phyloP scores from a whole-genome alignment of 1,140 invertebrate genomes.

The Penaeus vannamei region DNA sequence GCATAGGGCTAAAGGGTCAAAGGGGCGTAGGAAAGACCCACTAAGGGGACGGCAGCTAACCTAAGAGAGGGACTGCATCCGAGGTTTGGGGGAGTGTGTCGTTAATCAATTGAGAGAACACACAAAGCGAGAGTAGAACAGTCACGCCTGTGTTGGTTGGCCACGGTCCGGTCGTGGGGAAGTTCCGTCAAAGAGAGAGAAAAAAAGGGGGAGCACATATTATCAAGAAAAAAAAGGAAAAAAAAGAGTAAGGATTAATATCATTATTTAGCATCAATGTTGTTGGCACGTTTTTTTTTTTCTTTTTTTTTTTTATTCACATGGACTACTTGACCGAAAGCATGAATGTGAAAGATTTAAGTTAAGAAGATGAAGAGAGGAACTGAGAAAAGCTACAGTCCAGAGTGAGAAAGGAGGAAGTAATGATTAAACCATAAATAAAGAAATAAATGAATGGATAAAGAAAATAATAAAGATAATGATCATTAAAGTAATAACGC shows the following conservation, averaged over 20 bases:
- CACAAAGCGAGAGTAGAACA: conserved; percentile 82
- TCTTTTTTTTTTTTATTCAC: background rate
- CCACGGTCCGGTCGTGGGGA: conserved; percentile 53
- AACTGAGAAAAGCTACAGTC: background rate
- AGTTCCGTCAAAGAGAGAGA: conserved; percentile 47
- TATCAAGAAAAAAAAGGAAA: background rate
- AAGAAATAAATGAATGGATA: background rate
- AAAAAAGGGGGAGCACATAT: conserved; percentile 27
- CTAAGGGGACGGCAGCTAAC: conserved; percentile 72
- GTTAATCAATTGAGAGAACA: conserved; percentile 82
- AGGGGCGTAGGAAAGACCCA: conserved; percentile 42
- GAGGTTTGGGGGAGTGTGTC: conserved; percentile 81
- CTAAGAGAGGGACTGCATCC: conserved; percentile 81
- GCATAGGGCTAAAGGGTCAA: background rate
- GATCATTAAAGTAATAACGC: conserved; percentile 5
- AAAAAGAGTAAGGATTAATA: conserved; percentile 13
- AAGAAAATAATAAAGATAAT: background rate
- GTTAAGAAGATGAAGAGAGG: conserved; percentile 2
- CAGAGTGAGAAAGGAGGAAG: background rate
- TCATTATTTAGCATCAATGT: background rate
- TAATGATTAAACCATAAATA: conserved; percentile 24
- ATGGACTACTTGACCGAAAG: conserved; percentile 66
- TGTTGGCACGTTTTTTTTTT: too few species aligned
- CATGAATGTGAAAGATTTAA: conserved; percentile 28
- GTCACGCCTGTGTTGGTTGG: conserved; percentile 77